These are phyloP conservation scores for Pycnomerus fuliginosus DNA, from an alignment of 2,888 invertebrate species.

Conservation along the genomic window DNA sequence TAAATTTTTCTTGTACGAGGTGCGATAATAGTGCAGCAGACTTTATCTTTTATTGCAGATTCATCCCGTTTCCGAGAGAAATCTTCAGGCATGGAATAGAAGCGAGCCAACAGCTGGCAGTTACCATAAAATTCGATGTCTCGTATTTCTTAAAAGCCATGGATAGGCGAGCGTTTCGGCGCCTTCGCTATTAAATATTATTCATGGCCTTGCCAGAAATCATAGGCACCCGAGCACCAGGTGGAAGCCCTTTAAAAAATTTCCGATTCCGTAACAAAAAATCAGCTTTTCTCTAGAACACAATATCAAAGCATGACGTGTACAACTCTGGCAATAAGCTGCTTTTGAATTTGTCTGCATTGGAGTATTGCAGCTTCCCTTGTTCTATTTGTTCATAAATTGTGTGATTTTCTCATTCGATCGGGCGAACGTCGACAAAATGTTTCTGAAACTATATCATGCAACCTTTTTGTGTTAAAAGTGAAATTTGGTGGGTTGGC, in stretches of 20 bases:
- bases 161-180: constrained; percentile 18
- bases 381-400: no score
- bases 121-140: constrained; percentile 27
- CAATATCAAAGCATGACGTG: no score
- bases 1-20: constrained; percentile 19
- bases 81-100: constrained; percentile 17
- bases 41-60: constrained; percentile 27
- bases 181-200: constrained; percentile 21
- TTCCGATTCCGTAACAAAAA: no score
- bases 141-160: constrained; percentile 24
- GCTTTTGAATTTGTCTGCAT: no score
- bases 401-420: no score
- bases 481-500: no score
- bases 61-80: constrained; percentile 23
- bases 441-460: no score
- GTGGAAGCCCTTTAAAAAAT: constrained; percentile 1
- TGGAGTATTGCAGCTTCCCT: no score
- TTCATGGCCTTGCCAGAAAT: constrained; percentile 16
- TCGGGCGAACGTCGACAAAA: no score
- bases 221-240: constrained; percentile 4
- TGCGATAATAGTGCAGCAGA: constrained; percentile 22
- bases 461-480: no score
- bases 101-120: constrained; percentile 8
- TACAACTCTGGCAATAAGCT: no score
- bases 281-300: no score